A percentile compares a stretch with the other conserved stretches of the same genome.
These are phyloP conservation scores for Ficedula albicollis DNA, from an alignment of 2,797 vertebrate genomes.

Conservation along the genomic window DNA sequence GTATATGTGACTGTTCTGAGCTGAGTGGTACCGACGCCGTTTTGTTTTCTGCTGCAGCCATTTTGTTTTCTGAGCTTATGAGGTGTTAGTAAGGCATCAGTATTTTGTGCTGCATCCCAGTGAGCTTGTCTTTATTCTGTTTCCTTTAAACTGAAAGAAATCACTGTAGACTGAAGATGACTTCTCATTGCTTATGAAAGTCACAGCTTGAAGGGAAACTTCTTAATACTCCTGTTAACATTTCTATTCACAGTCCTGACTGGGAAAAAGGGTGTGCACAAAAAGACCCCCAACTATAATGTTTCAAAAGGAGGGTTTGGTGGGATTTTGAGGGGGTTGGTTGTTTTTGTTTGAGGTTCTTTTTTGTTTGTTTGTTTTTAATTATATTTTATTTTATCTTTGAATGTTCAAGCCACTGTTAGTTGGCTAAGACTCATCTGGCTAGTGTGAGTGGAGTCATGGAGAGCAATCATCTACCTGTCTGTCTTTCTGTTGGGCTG, in stretches of 20 bases:
- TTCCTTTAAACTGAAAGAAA: background rate
- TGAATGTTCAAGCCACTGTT: background rate
- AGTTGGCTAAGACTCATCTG: background rate
- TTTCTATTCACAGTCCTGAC: background rate
- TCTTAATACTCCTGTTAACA: background rate
- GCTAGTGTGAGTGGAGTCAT: background rate
- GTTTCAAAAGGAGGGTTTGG: background rate
- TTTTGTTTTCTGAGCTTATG: background rate
- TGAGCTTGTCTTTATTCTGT: background rate
- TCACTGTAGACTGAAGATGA: background rate
- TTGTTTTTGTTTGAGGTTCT: background rate
- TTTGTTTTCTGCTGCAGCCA: background rate
- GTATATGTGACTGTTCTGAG: background rate
- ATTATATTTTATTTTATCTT: background rate
- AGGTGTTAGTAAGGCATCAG: background rate
- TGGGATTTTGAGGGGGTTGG: background rate
- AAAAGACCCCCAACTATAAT: background rate
- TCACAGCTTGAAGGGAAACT: background rate
- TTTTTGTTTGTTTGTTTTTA: background rate
- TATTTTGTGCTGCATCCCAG: background rate
- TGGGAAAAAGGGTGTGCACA: background rate
- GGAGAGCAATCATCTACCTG: background rate
- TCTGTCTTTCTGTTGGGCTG: background rate
- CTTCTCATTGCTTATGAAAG: background rate
- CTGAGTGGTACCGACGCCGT: background rate